phyloP scores from a whole-genome alignment of 2,113 vertebrate genomes.

The Rhagologus leucostigma region DNA sequence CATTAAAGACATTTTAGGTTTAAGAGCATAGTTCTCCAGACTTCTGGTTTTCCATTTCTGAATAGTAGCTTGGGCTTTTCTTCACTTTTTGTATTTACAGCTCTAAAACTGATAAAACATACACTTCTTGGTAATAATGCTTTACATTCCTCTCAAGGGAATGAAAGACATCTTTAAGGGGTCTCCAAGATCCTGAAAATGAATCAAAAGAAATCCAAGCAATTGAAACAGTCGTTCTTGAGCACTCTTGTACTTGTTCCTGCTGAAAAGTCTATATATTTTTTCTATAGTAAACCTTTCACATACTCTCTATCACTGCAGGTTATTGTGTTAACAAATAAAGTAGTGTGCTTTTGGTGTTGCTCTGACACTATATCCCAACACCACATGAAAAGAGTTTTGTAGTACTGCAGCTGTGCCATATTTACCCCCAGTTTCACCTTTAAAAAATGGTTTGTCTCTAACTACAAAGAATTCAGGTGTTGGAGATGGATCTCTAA shows the following conservation, averaged over 20 bases:
- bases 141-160: not conserved
- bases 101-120: not conserved
- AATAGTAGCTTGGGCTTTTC: not conserved
- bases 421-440: not conserved
- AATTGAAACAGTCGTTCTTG: not conserved
- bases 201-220: not conserved
- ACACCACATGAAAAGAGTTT: not conserved
- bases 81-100: not conserved
- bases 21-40: not conserved
- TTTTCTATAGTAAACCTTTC: not conserved
- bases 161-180: not conserved
- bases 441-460: not conserved
- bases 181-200: not conserved
- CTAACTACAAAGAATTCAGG: not conserved
- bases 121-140: not conserved
- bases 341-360: not conserved
- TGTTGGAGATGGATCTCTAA: not conserved
- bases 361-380: not conserved
- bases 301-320: not conserved
- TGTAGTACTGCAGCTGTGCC: not conserved
- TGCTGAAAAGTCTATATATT: not conserved
- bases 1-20: not conserved
- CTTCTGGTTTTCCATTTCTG: not conserved
- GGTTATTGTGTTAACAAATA: conserved; percentile 18
- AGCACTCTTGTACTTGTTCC: not conserved